Evolutionary conservation across 2,797 vertebrate genomes (phyloP).

Genomic region (Gallirallus australis): DNA sequence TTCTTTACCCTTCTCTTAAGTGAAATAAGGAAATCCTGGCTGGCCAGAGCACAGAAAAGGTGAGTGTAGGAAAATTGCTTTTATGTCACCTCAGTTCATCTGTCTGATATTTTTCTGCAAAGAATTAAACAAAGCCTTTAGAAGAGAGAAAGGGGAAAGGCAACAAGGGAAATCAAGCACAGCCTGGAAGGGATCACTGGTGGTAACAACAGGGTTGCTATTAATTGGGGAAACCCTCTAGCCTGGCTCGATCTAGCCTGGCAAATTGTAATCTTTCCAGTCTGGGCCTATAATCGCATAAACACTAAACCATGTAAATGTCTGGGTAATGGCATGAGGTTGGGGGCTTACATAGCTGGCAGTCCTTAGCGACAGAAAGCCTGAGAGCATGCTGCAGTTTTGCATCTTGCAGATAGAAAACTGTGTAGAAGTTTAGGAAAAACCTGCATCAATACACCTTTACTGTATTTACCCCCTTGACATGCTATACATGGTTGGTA

Average conservation of each 20-base stretch:
- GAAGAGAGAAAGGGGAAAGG: not conserved
- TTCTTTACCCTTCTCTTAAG: not conserved
- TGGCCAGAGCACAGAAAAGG: not conserved
- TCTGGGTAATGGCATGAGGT: not conserved
- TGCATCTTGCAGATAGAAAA: not conserved
- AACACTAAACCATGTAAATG: not conserved
- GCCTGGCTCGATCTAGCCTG: not conserved
- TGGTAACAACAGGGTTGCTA: not conserved
- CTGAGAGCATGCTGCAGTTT: rapidly evolving
- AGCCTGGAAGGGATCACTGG: not conserved
- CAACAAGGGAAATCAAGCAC: not conserved
- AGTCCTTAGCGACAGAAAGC: not conserved
- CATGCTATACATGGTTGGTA: not conserved
- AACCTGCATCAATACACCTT: not conserved
- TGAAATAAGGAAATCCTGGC: conserved; percentile 7
- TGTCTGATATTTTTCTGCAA: not conserved
- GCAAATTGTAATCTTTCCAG: not conserved
- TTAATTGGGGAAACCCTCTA: not conserved
- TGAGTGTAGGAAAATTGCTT: not conserved
- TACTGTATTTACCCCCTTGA: not conserved
- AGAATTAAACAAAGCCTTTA: not conserved
- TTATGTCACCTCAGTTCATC: not conserved
- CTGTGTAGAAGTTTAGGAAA: not conserved
- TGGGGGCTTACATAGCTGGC: not conserved
- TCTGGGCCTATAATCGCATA: not conserved